These are phyloP conservation scores for Ia io DNA, from an alignment of 2,113 vertebrate genomes.

Conservation along the genomic window DNA sequence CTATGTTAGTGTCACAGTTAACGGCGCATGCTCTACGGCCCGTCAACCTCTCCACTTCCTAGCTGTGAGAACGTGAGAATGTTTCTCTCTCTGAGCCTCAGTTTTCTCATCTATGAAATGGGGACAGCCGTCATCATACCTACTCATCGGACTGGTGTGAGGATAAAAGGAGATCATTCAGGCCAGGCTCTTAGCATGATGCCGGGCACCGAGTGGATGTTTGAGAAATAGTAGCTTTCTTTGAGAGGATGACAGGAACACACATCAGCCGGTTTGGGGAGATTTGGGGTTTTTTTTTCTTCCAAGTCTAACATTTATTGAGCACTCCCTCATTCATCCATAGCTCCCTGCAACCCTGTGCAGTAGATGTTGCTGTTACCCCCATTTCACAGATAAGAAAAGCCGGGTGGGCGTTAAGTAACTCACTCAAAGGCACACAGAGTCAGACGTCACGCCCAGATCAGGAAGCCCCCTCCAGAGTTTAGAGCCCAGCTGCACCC, in stretches of 20 bases:
- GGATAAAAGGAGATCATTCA: not conserved
- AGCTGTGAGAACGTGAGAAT: not conserved
- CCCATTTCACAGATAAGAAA: not conserved
- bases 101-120: not conserved
- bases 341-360: not conserved
- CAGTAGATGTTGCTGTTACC: not conserved
- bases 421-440: not conserved
- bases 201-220: not conserved
- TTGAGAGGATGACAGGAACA: not conserved
- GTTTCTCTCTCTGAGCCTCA: not conserved
- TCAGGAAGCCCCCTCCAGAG: not conserved
- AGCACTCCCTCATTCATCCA: not conserved
- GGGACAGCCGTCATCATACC: too few relatives aligned
- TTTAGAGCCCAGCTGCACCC: not conserved
- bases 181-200: not conserved
- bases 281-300: not conserved
- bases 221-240: not conserved
- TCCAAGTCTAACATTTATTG: not conserved
- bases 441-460: not conserved
- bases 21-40: not conserved
- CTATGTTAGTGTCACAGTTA: not conserved
- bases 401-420: not conserved
- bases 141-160: not conserved
- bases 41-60: not conserved
- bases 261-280: not conserved